Evolutionary conservation across 1,140 invertebrate species (phyloP).

Genomic region (Colletes latitarsis): DNA sequence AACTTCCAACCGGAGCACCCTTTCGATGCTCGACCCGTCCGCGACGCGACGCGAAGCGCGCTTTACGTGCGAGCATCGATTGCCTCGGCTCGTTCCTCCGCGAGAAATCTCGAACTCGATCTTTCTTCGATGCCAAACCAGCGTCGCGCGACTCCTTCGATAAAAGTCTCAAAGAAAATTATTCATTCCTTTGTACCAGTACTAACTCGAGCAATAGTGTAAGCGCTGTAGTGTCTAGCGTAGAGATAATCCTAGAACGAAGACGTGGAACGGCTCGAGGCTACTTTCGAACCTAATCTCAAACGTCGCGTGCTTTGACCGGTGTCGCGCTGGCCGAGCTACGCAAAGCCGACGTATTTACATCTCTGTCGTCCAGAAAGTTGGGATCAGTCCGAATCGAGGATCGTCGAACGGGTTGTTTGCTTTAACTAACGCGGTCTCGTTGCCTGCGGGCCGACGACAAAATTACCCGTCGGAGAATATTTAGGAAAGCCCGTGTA

Average conservation of each 20-base stretch:
- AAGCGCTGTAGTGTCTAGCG: too few species aligned
- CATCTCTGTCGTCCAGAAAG: constrained; percentile 12
- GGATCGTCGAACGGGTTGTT: constrained; percentile 4
- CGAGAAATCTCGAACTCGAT: background rate
- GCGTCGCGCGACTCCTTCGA: too few species aligned
- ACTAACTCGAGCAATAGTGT: too few species aligned
- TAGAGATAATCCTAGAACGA: too few species aligned
- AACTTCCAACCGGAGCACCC: constrained; percentile 43
- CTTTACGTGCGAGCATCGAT: constrained; percentile 15
- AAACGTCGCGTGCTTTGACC: constrained; percentile 20
- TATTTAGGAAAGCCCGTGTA: background rate
- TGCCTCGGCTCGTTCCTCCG: background rate
- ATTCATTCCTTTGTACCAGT: too few species aligned
- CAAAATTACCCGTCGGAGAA: background rate
- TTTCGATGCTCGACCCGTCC: constrained; percentile 30
- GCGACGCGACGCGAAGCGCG: background rate
- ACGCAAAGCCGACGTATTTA: constrained; percentile 16
- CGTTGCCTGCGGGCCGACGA: background rate
- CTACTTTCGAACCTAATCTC: background rate
- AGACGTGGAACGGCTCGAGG: too few species aligned
- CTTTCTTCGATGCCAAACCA: too few species aligned
- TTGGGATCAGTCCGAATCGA: constrained; percentile 5
- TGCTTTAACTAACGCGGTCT: constrained; percentile 10
- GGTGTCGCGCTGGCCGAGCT: constrained; percentile 20
- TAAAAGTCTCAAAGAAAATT: too few species aligned